Base-by-base conservation (phyloP, 2,797 vertebrate species). In the Columba guinea region DNA sequence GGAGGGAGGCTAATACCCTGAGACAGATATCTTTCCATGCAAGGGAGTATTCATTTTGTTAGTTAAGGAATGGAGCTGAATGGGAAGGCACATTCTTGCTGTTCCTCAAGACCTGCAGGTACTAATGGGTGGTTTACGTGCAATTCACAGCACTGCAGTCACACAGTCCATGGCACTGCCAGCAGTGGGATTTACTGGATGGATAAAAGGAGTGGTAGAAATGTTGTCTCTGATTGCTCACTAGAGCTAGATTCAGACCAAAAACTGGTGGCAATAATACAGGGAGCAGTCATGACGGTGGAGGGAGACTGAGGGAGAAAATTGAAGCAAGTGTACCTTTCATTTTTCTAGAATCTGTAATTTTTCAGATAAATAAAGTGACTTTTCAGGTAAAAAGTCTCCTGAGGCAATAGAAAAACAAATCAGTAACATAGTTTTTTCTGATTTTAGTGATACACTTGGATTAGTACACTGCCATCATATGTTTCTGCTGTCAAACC, bases 391-490 rank as follows among this genome's bases (percentile, higher is more conserved):
- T 52, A 68, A 68, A 90, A 84, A 68, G 19, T 46, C 44, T 83
- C n/a, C 41, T 37, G 30, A 52, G 17, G 13, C 24, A 76, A 14
- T 1, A 37, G 21, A 41, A 19, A 7, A 82, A 55, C 55, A 75
- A 49, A 26, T 10, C 8, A 39, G 32, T 27, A 44, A 30, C 48
- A 27, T 2, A 53, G 21, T 2, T 56, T 83, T 87, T 90, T 87
- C 52, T 77, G 26, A 39, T 79, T 84, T 88, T 73, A 73, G 71
- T 32, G 74, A 18, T n/a, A 71, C n/a, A 27, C 7, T 55, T 85
- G 37, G 21, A 70, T 85, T 91, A 74, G 5, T 60, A 68, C 0
- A 0, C 39, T 84, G 44, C 10, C 10, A 17, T 82, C 2, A 0
- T 77, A 16, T 11, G 3, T 69, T 84, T 74, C 39, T 75, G 20